Base-by-base conservation (phyloP, 2,113 vertebrate genomes). In the Ammodytes marinus region DNA sequence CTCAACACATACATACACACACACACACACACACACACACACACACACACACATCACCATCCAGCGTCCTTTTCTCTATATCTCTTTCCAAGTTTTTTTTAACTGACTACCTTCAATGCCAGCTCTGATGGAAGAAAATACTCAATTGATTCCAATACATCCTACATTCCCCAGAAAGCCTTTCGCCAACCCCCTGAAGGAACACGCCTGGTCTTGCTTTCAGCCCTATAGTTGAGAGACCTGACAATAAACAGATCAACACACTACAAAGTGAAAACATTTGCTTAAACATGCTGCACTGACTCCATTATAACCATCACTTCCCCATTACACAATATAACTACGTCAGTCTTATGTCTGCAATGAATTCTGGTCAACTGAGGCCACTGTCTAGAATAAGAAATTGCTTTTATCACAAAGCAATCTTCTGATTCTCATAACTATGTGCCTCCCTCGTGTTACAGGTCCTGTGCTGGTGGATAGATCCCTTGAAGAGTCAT, bases 161-260 rank as follows among this genome's bases (percentile, higher is more conserved):
- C 55, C 55, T 74, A 37, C 60, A 43, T 75, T 63, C 4, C 79
- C 55, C 79, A 82, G 65, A 63, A 57, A 49, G 37, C 66, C 1
- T 64, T 75, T 63, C 65, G 61, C 8, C 70, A 37, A 2, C 45
- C 11, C 45, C 11, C 8, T 27, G 11, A 14, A 4, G 63, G 47
- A 59, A 61, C 7, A 13, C 46, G 59, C 37, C 52, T 6, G 50
- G 67, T 46, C 55, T n/a, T 46, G 17, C 42, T 47, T 55, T 54
- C 42, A 19, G 39, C 57, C 14, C 40, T 27, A 3, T 2, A 2
- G 17, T 42, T 53, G 6, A 35, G 14, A 67, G 14, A 47, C 35
- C 35, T 60, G 3, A 54, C 11, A 8, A 17, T 11, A 5, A 64
- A 45, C 72, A 42, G 45, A 40, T 49, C 15, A 27, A 27, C 27